A percentile compares a stretch with the other conserved stretches of the same genome.
These are phyloP conservation scores for Alligator sinensis DNA, from an alignment of 2,113 vertebrate species.

Conservation along the genomic window DNA sequence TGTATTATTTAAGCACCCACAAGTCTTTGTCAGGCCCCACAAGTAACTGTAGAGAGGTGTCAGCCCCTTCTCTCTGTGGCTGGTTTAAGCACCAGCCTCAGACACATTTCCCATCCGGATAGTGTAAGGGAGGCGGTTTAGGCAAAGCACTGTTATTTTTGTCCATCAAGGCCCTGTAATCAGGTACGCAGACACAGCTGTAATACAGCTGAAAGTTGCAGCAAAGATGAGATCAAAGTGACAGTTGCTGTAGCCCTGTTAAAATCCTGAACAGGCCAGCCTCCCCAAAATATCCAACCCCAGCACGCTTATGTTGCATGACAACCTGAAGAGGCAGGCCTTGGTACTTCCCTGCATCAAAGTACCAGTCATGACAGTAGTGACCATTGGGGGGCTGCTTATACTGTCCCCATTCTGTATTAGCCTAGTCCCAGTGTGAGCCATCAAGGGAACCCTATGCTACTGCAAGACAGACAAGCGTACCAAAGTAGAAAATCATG, in stretches of 20 bases:
- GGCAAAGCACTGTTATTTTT: no score
- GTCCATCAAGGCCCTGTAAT: background rate
- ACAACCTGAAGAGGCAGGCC: background rate
- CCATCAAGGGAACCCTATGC: background rate
- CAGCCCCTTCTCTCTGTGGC: background rate
- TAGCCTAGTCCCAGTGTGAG: background rate
- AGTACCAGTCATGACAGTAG: background rate
- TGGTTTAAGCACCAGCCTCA: background rate
- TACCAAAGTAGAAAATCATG: background rate
- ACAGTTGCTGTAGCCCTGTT: background rate
- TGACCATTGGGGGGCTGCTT: background rate
- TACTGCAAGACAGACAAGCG: background rate
- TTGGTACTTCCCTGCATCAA: background rate
- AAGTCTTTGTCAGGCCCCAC: constrained; percentile 3
- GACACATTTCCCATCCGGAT: background rate
- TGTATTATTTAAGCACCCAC: constrained; percentile 1
- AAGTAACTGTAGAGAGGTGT: background rate
- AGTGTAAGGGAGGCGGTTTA: background rate
- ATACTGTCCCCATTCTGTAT: background rate
- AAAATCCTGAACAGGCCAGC: background rate
- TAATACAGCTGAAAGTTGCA: background rate
- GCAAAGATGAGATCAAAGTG: background rate
- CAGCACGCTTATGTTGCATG: fast-evolving
- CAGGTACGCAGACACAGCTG: background rate
- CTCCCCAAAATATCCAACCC: background rate